Evolutionary conservation across 1,140 invertebrate species (phyloP).

Genomic region (Drosophila santomea): DNA sequence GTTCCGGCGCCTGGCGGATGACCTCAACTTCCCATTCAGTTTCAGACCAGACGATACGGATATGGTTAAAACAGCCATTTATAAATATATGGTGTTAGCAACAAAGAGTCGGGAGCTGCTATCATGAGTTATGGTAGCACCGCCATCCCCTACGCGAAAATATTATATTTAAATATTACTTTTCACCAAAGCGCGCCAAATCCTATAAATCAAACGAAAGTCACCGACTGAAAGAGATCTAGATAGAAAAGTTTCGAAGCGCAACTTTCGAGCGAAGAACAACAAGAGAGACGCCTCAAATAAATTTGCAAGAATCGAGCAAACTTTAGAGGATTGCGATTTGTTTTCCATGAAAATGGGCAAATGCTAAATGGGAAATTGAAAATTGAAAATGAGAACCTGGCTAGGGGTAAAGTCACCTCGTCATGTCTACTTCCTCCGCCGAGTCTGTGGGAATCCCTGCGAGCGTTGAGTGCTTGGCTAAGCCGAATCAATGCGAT

Average conservation of each 20-base stretch:
- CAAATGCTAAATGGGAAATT: background rate
- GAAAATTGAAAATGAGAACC: slow-evolving; percentile 40
- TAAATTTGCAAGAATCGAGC: slow-evolving; percentile 40
- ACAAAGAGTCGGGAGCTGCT: background rate
- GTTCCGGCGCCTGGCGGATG: slow-evolving; percentile 66
- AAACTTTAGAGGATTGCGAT: slow-evolving; percentile 46
- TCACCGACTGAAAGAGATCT: slow-evolving; percentile 32
- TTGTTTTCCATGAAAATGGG: slow-evolving; percentile 37
- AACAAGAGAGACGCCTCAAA: slow-evolving; percentile 32
- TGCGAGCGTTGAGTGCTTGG: slow-evolving; percentile 47
- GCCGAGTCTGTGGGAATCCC: slow-evolving; percentile 9
- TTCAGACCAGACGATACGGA: background rate
- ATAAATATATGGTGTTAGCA: background rate
- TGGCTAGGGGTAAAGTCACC: slow-evolving; percentile 23
- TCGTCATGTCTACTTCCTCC: slow-evolving; percentile 15
- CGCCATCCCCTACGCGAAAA: slow-evolving; percentile 4
- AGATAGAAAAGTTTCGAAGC: slow-evolving; percentile 39
- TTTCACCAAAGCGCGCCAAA: slow-evolving; percentile 34
- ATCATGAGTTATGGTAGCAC: slow-evolving; percentile 30
- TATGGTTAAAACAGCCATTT: slow-evolving; percentile 1
- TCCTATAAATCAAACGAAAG: slow-evolving; percentile 48
- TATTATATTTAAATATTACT: slow-evolving; percentile 54
- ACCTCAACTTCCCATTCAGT: slow-evolving; percentile 39
- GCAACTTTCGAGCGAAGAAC: slow-evolving; percentile 31
- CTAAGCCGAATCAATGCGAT: slow-evolving; percentile 75